Evolutionary conservation across 2,888 invertebrate species (phyloP).

Genomic region (Volucella bombylans): DNA sequence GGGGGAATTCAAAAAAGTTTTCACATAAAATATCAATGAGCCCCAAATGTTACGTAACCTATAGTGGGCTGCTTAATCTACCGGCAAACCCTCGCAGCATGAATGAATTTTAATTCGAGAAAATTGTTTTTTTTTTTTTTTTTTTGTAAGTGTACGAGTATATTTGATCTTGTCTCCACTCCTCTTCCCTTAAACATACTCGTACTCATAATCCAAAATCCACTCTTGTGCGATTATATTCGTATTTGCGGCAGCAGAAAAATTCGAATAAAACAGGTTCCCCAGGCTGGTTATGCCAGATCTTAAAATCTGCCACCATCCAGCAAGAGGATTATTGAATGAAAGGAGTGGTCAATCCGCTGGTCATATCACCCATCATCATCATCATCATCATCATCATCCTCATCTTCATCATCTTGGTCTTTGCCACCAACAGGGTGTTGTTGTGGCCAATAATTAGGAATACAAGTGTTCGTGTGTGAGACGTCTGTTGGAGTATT

Average conservation of each 20-base stretch:
- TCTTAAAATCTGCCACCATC: constrained; percentile 37
- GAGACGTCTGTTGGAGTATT: constrained; percentile 3
- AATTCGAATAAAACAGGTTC: constrained; percentile 57
- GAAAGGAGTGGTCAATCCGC: constrained; percentile 69
- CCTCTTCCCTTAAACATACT: neutral
- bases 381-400: constrained; percentile 41
- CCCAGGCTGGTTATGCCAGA: constrained; percentile 39
- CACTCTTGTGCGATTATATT: constrained; percentile 47
- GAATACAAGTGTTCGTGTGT: constrained; percentile 45
- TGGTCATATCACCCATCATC: constrained; percentile 53
- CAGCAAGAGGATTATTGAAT: constrained; percentile 64
- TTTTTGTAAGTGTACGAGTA: constrained; percentile 6
- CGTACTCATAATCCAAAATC: constrained; percentile 19
- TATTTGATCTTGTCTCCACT: constrained; percentile 4
- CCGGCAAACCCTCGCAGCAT: constrained; percentile 60
- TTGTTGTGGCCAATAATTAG: constrained; percentile 25
- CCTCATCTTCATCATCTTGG: too few relatives aligned
- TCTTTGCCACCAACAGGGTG: constrained; percentile 24
- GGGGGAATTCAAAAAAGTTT: constrained; percentile 4
- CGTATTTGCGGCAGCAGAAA: constrained; percentile 24
- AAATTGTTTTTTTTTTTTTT: constrained; percentile 27
- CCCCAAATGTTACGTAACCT: constrained; percentile 43
- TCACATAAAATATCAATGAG: constrained; percentile 23
- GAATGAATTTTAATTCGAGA: constrained; percentile 40
- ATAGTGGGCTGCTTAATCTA: constrained; percentile 6